A percentile compares a stretch with the other conserved stretches of the same genome.
Evolutionary conservation across 2,888 invertebrate genomes (phyloP).

Genomic region (Lithosia quadra): DNA sequence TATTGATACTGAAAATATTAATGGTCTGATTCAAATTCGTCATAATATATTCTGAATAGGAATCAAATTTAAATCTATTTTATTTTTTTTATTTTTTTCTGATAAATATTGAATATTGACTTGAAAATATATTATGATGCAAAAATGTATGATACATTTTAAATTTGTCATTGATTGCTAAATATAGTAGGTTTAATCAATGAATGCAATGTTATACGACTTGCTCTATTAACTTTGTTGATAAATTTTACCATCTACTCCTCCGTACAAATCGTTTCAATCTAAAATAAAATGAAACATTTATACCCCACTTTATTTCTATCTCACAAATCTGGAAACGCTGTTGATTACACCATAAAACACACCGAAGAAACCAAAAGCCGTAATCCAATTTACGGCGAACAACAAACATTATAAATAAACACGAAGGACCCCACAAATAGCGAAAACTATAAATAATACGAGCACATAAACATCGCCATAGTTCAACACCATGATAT

Average conservation of each 20-base stretch:
- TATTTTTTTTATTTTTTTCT: no score
- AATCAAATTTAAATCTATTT: no score
- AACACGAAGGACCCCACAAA: conserved; percentile 50
- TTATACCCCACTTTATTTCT: conserved; percentile 48
- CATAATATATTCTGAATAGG: no score
- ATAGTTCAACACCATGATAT: conserved; percentile 67
- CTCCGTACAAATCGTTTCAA: conserved; percentile 39
- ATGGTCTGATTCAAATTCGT: no score
- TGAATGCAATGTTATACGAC: no score
- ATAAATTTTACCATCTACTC: neutral
- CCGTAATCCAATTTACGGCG: conserved; percentile 57
- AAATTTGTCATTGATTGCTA: no score
- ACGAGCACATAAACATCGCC: conserved; percentile 57
- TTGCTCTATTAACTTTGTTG: neutral
- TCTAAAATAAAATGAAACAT: conserved; percentile 51
- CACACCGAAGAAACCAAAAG: conserved; percentile 41
- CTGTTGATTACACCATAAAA: conserved; percentile 53
- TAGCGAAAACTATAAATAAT: conserved; percentile 63
- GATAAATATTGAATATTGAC: no score
- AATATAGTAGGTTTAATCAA: no score
- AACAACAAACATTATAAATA: conserved; percentile 56
- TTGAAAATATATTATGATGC: no score
- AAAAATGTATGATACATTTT: no score
- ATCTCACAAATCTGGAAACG: conserved; percentile 51
- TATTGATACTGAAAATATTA: no score